Evolutionary conservation across 64 coral and sea anemone genomes (phyloP).

Genomic region (Stylophora pistillata): DNA sequence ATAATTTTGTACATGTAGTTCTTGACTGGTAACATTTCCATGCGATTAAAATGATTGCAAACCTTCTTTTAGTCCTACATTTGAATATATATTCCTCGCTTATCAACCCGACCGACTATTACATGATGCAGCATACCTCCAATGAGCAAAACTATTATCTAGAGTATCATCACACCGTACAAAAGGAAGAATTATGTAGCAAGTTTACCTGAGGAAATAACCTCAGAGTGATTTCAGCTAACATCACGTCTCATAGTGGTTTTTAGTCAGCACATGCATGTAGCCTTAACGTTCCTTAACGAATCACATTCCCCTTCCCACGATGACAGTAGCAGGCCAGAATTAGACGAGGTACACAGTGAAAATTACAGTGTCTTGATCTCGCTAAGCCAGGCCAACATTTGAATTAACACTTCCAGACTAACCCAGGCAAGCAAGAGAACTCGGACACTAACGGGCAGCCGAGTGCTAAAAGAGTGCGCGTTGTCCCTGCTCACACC

Average conservation of each 20-base stretch:
- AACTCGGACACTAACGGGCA: conserved; percentile 95
- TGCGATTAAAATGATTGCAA: too few species aligned
- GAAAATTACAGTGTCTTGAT: conserved; percentile 27
- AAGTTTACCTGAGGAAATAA: neutral
- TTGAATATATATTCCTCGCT: too few species aligned
- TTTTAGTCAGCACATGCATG: neutral
- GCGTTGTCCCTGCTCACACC: conserved; percentile 73
- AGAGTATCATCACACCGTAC: neutral
- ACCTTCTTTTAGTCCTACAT: too few species aligned
- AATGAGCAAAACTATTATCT: too few species aligned
- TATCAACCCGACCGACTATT: too few species aligned
- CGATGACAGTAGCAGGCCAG: neutral
- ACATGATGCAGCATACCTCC: too few species aligned
- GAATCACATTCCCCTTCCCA: neutral
- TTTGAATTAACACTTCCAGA: conserved; percentile 70
- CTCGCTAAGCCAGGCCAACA: conserved; percentile 46
- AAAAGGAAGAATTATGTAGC: neutral
- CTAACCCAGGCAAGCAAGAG: conserved; percentile 91
- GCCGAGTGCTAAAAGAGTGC: conserved; percentile 89
- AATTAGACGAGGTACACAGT: conserved; percentile 45
- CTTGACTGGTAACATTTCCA: too few species aligned
- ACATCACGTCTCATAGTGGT: neutral
- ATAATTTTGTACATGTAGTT: too few species aligned
- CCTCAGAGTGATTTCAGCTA: neutral
- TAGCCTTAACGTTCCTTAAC: neutral